phyloP scores from a whole-genome alignment of 1,140 invertebrate species.

The Mylabris phalerata region DNA sequence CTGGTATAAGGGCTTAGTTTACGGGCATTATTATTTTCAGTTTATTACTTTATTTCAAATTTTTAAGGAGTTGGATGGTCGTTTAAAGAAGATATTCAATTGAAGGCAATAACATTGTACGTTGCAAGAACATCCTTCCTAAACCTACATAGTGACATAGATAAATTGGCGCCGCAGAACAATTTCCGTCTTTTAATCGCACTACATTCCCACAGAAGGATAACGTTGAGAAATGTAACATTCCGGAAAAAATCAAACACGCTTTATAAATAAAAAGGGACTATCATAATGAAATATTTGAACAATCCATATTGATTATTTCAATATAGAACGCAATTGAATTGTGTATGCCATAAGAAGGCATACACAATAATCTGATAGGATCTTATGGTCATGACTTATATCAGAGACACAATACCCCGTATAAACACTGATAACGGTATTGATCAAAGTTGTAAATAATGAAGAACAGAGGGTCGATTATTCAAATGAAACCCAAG shows the following conservation, averaged over 20 bases:
- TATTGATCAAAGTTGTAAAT: slow-evolving; percentile 37
- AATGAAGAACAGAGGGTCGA: slow-evolving; percentile 33
- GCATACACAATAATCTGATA: slow-evolving; percentile 29
- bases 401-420: slow-evolving; percentile 31
- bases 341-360: slow-evolving; percentile 9
- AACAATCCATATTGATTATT: slow-evolving; percentile 3
- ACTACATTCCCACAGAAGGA: slow-evolving; percentile 32
- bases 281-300: background rate
- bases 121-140: slow-evolving; percentile 17
- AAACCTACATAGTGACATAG: slow-evolving; percentile 28
- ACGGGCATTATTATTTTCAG: slow-evolving; percentile 9
- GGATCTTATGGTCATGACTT: slow-evolving; percentile 31
- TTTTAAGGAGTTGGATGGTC: slow-evolving; percentile 2
- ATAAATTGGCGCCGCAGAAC: slow-evolving; percentile 37
- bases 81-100: slow-evolving; percentile 21
- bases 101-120: slow-evolving; percentile 11
- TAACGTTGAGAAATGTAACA: slow-evolving; percentile 28
- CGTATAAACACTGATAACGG: slow-evolving; percentile 28
- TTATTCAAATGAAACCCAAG: slow-evolving; percentile 33
- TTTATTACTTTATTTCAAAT: background rate
- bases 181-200: slow-evolving; percentile 38
- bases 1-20: slow-evolving; percentile 4
- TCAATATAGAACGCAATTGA: slow-evolving; percentile 15
- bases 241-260: slow-evolving; percentile 12
- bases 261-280: slow-evolving; percentile 9